These are phyloP conservation scores for Ammodytes marinus DNA, from an alignment of 2,113 vertebrate genomes.

Conservation along the genomic window DNA sequence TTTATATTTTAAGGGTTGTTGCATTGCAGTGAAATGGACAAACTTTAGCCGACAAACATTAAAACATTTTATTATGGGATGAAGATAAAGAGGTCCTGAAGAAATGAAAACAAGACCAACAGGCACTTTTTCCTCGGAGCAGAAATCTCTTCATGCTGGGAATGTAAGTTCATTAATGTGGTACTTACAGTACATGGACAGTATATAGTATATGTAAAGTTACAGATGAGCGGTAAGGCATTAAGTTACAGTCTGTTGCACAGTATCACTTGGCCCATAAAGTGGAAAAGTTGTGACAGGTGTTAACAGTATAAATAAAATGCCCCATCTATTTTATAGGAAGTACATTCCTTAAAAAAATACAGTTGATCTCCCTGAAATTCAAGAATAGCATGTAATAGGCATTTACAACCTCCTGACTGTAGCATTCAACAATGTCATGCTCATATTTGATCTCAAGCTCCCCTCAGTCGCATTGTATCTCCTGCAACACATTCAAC, in stretches of 20 bases:
- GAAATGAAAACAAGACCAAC: constrained; percentile 63
- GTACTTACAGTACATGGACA: constrained; percentile 62
- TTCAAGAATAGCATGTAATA: constrained; percentile 12
- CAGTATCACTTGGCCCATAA: constrained; percentile 43
- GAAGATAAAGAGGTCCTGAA: constrained; percentile 51
- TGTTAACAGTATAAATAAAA: constrained; percentile 25
- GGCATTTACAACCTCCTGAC: constrained; percentile 2
- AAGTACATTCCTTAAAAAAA: constrained; percentile 14
- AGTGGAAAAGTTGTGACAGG: constrained; percentile 19
- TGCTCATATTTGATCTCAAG: constrained; percentile 1
- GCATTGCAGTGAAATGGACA: neutral
- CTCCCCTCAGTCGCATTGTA: neutral
- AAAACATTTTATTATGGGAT: constrained; percentile 62
- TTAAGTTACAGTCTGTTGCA: constrained; percentile 39
- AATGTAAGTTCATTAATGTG: constrained; percentile 36
- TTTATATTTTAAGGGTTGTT: constrained; percentile 4
- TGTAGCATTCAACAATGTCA: neutral
- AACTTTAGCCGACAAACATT: neutral
- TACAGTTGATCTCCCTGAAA: constrained; percentile 43
- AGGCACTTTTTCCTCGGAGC: constrained; percentile 76
- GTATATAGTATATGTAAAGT: constrained; percentile 13
- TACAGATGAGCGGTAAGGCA: constrained; percentile 73
- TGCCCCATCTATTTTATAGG: neutral
- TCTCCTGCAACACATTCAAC: neutral
- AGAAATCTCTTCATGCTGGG: constrained; percentile 54